Percentiles rank a stretch among this genome's conserved stretches.
Conservation (phyloP, 1,140 invertebrate species). For the Drosophila hydei region DNA sequence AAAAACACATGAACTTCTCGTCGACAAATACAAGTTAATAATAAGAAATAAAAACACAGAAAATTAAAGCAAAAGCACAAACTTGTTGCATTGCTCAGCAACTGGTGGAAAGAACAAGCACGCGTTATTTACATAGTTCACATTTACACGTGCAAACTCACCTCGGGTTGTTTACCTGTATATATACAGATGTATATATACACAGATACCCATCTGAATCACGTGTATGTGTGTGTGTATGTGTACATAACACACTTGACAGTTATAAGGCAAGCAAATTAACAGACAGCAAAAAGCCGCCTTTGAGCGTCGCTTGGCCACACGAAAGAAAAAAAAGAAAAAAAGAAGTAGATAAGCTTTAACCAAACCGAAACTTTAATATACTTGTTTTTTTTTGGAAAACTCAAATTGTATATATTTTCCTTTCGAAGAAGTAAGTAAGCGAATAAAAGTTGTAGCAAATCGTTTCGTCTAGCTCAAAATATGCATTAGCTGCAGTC, state of each 20-base stretch:
- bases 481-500: neutral
- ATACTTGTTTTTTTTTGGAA: too few species aligned
- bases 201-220: constrained; percentile 28
- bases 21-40: constrained; percentile 15
- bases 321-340: constrained; percentile 34
- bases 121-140: constrained; percentile 45
- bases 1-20: neutral
- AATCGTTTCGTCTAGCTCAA: neutral
- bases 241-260: constrained; percentile 67
- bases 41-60: constrained; percentile 35
- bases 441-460: neutral
- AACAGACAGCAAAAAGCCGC: constrained; percentile 58
- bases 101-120: constrained; percentile 48
- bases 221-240: constrained; percentile 14
- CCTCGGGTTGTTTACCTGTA: constrained; percentile 14
- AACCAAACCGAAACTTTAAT: neutral
- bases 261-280: constrained; percentile 68
- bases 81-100: constrained; percentile 64
- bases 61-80: constrained; percentile 23
- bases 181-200: neutral
- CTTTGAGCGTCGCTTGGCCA: constrained; percentile 57
- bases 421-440: too few species aligned
- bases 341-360: neutral
- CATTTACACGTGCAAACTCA: constrained; percentile 46
- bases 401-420: too few species aligned